Conservation (phyloP, 2,888 invertebrate species). For the Leucoma salicis region DNA sequence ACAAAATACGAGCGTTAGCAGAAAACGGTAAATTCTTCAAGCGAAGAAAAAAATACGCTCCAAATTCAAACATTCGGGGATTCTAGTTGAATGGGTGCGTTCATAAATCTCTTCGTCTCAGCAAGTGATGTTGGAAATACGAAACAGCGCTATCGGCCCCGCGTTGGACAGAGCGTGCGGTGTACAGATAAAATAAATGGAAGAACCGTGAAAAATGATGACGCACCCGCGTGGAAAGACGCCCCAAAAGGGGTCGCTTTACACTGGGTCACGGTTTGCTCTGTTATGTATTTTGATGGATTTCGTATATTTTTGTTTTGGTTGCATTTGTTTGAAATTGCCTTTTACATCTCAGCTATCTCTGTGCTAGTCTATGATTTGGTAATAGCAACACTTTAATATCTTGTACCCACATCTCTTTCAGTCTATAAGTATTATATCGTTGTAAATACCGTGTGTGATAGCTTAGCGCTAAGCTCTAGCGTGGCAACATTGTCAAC, state of each 20-base stretch:
- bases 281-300: slow-evolving; percentile 30
- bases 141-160: slow-evolving; percentile 66
- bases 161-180: slow-evolving; percentile 68
- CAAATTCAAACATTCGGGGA: slow-evolving; percentile 64
- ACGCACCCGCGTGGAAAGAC: slow-evolving; percentile 73
- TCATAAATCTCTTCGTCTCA: slow-evolving; percentile 77
- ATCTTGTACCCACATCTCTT: too few relatives aligned
- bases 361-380: too few relatives aligned
- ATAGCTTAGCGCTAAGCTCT: too few relatives aligned
- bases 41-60: slow-evolving; percentile 49
- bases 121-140: slow-evolving; percentile 73
- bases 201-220: slow-evolving; percentile 79
- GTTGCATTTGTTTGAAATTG: background rate
- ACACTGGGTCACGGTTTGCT: slow-evolving; percentile 60
- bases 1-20: slow-evolving; percentile 37
- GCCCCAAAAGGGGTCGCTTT: slow-evolving; percentile 62
- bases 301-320: slow-evolving; percentile 7
- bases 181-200: slow-evolving; percentile 81
- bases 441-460: too few relatives aligned
- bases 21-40: slow-evolving; percentile 40
- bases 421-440: too few relatives aligned
- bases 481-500: too few relatives aligned
- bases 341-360: too few relatives aligned
- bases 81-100: slow-evolving; percentile 70
- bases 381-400: too few relatives aligned